These are phyloP conservation scores for Diplosoma virens DNA, from an alignment of 23 tunicate genomes.

Conservation along the genomic window DNA sequence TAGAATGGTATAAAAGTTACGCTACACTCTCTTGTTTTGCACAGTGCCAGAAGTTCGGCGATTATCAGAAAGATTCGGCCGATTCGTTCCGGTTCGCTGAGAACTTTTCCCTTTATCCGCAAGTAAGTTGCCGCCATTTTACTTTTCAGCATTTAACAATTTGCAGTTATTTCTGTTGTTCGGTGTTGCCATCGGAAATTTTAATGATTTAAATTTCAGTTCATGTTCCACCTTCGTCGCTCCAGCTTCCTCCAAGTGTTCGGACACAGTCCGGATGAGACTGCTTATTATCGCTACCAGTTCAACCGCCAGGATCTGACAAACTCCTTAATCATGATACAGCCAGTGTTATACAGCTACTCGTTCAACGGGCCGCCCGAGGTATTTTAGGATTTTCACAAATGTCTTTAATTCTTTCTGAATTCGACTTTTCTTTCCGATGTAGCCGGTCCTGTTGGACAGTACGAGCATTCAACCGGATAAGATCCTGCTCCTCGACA, in stretches of 20 bases:
- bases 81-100: conserved; percentile 89
- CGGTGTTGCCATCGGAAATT: not conserved
- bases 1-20: not conserved
- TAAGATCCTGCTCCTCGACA: conserved; percentile 86
- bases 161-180: not conserved
- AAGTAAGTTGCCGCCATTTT: conserved; percentile 27
- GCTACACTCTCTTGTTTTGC: not conserved
- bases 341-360: conserved; percentile 90
- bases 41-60: conserved; percentile 97
- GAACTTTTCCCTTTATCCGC: conserved; percentile 96
- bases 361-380: conserved; percentile 98
- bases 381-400: too few species aligned
- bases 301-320: conserved; percentile 87
- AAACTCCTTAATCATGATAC: conserved; percentile 94
- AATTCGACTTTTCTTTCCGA: not conserved
- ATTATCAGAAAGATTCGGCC: conserved; percentile 81
- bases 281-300: conserved; percentile 94
- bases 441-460: conserved; percentile 97
- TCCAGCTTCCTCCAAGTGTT: conserved; percentile 95
- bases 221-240: conserved; percentile 98
- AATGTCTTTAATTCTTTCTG: not conserved
- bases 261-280: conserved; percentile 99
- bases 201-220: conserved; percentile 44
- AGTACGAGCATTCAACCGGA: conserved; percentile 90
- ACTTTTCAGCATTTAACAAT: too few species aligned